Conservation (phyloP, 1,140 invertebrate species). For the Ridgeia piscesae region DNA sequence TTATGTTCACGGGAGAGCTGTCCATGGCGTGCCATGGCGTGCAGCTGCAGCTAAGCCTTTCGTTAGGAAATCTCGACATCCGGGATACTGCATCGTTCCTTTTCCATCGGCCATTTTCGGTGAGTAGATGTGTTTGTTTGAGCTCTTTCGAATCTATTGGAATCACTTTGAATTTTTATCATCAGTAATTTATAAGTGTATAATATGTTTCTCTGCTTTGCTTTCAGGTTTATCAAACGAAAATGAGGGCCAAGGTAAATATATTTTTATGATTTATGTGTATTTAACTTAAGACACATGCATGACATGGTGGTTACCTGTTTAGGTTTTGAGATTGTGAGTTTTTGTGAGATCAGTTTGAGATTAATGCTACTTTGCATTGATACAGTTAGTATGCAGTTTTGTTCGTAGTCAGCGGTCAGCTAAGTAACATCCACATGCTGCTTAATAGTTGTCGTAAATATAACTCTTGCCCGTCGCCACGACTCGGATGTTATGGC, state of each 20-base stretch:
- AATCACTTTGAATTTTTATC: neutral
- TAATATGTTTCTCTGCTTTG: constrained; percentile 8
- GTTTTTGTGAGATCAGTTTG: neutral
- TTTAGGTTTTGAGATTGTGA: neutral
- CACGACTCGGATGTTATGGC: too few relatives aligned
- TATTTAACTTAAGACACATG: neutral
- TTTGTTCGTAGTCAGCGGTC: neutral
- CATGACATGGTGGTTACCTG: neutral
- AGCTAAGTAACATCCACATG: neutral
- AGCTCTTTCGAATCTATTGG: neutral
- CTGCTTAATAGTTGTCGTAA: neutral
- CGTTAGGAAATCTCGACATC: constrained; percentile 24
- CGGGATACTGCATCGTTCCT: neutral
- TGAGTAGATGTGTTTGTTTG: neutral
- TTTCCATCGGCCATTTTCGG: neutral
- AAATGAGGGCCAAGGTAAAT: constrained; percentile 47
- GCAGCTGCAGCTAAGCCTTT: constrained; percentile 10
- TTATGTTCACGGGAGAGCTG: neutral
- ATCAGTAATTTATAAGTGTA: neutral
- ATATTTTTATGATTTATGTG: neutral
- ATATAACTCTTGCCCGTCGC: too few relatives aligned
- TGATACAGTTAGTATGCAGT: neutral
- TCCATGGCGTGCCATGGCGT: too few relatives aligned
- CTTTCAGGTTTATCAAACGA: constrained; percentile 14
- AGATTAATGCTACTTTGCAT: neutral